Evolutionary conservation across 2,888 invertebrate genomes (phyloP), one percentile per base, ranked within the genome.

Genomic region (Spilosoma lubricipeda): DNA sequence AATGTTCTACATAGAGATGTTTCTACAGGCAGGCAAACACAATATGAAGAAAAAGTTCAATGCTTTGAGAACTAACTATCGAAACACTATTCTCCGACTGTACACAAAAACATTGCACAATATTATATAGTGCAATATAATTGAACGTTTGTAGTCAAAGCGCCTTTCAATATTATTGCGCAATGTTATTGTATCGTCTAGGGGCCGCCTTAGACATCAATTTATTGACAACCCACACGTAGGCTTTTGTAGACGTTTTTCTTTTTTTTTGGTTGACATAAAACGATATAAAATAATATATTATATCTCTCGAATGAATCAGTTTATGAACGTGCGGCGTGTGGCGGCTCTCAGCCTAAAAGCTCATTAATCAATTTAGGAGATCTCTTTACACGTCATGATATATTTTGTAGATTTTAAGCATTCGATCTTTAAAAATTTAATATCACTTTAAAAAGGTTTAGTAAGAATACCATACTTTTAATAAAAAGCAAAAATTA

Each of bases 301-400:
- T 56, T 52, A 48, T 56, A 56, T 56, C 56, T 56, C 56, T 56
- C 3, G 56, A 56, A 56, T n/a, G n/a, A 56, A 56, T n/a, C n/a
- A n/a, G 66, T 23, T 36, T 36, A 23, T 36, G 23, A 66, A 36
- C n/a, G 23, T 36, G 20, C 15, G 33, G 33, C 23, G 66, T 66
- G 23, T 36, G 39, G 33, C 66, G 39, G 33, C 66, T 66, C 23
- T 66, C 66, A 36, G 33, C 36, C 33, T 66, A 66, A 36, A 39
- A 36, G 23, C 42, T 39, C 66, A 36, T 66, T 66, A 66, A 66
- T 66, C 66, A n/a, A 66, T 39, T 66, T 23, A 36, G 39, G 66
- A 66, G 66, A 36, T 23, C 23, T 66, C 39, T 66, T 39, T 39
- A 23, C 20, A 36, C 23, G 11, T 36, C 39, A n/a, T 27, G 20